phyloP scores from a whole-genome alignment of 2,888 invertebrate species.

The Hirtodrosophila trivittata region DNA sequence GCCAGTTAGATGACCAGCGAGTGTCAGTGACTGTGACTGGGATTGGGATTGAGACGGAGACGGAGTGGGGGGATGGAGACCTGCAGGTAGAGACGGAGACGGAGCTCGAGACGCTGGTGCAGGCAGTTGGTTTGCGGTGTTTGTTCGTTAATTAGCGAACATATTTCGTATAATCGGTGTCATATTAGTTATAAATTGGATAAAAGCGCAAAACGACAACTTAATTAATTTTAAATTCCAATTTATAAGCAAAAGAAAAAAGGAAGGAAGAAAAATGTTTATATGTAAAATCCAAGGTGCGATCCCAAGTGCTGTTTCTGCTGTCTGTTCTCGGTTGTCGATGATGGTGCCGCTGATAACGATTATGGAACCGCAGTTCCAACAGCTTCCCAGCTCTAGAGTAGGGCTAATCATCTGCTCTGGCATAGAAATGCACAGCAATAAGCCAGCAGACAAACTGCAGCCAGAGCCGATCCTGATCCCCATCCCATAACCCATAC shows the following conservation, averaged over 20 bases:
- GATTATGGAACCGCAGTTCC: constrained; percentile 54
- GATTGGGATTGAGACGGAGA: background rate
- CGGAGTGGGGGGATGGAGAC: constrained; percentile 10
- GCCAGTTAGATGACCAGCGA: constrained; percentile 40
- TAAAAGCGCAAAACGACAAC: constrained; percentile 84
- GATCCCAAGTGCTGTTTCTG: background rate
- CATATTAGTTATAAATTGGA: constrained; percentile 84
- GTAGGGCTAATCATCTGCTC: constrained; percentile 41
- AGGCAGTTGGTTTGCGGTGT: constrained; percentile 66
- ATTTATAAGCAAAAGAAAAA: constrained; percentile 71
- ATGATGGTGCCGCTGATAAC: constrained; percentile 70
- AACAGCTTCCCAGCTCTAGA: background rate
- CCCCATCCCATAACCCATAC: background rate
- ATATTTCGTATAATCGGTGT: constrained; percentile 84
- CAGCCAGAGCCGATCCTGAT: constrained; percentile 31
- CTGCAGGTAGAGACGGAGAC: background rate
- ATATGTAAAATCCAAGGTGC: background rate
- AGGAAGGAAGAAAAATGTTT: background rate
- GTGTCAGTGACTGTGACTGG: constrained; percentile 5
- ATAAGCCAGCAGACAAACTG: constrained; percentile 55
- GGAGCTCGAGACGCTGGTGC: constrained; percentile 8
- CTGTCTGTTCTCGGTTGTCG: constrained; percentile 27
- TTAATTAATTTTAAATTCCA: constrained; percentile 84
- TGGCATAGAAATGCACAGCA: constrained; percentile 44
- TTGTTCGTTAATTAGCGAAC: constrained; percentile 84